Evolutionary conservation across 2,888 invertebrate genomes (phyloP), one percentile per base, ranked within the genome.

Genomic region (Agrotis exclamationis): DNA sequence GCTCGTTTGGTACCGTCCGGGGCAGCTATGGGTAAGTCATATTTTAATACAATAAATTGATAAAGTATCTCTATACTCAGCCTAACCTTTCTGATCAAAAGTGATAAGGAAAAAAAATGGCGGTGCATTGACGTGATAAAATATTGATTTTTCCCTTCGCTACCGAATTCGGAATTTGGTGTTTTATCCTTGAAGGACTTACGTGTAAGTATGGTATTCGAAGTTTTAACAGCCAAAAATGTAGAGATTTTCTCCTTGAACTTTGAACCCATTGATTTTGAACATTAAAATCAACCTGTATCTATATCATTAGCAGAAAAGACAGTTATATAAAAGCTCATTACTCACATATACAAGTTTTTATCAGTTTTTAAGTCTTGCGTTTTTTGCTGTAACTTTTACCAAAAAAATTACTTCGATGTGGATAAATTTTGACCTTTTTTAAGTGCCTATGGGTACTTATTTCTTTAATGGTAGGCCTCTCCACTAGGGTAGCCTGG

Each of bases 11-110:
- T 88, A 90, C 85, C 86, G 88, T 59, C 78, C 83, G 82, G 87
- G 86, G 84, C 88, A 58, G 88, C 89, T 74, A 92, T 93, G 92
- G 95, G 95, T 95, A 85, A 93, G 95, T 89, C 5, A 11, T 4
- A 56, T 45, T 63, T 54, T 70, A 22, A 11, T 57, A 58, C 13
- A 73, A 59, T 56, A 62, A 62, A 57, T 58, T 53, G 58, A 63
- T 69, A 53, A 62, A 54, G 16, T 20, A 56, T 16, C 18, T 56
- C 13, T 24, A 33, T 33, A 24, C 28, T 24, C 9, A 11, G 22
- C 24, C 11, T 22, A 24, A 16, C 53, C 39, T 14, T 50, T 44
- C 22, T 50, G 48, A 24, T 51, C 28, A 47, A 18, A 11, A 3
- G 1, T 50, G 44, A 60, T 76, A 74, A 7, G 74, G 6, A 22